Conservation (phyloP, 2,797 vertebrate species). For the Rachycentron canadum region DNA sequence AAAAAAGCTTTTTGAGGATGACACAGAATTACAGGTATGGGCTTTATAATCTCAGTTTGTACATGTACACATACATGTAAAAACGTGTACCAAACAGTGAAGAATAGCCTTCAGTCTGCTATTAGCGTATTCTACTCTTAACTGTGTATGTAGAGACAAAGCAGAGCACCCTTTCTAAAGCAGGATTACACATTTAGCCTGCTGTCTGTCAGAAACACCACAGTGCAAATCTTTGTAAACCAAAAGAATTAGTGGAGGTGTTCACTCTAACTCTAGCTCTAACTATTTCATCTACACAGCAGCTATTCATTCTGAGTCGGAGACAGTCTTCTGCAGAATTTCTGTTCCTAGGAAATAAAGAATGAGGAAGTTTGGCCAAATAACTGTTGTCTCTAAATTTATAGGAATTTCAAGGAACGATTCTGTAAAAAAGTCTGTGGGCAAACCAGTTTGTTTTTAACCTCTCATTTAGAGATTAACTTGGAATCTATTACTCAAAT, state of each 20-base stretch:
- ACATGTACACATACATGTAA: background rate
- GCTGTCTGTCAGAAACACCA: constrained; percentile 29
- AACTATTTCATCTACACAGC: constrained; percentile 1
- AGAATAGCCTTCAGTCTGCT: background rate
- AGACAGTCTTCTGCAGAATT: constrained; percentile 8
- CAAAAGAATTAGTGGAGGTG: constrained; percentile 17
- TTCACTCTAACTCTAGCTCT: background rate
- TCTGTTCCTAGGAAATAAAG: constrained; percentile 46
- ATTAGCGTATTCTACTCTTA: background rate
- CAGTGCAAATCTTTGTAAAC: constrained; percentile 22
- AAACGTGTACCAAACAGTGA: constrained; percentile 11
- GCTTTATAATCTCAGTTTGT: background rate
- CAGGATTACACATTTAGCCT: constrained; percentile 22
- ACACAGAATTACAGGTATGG: constrained; percentile 15
- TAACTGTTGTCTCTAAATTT: constrained; percentile 32
- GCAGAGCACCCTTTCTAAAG: constrained; percentile 3
- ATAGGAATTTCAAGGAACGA: constrained; percentile 53
- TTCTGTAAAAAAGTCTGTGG: constrained; percentile 1
- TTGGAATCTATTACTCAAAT: constrained; percentile 36
- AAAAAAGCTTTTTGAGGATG: background rate
- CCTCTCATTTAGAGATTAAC: constrained; percentile 66
- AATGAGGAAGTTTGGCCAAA: constrained; percentile 27
- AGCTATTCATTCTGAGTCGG: constrained; percentile 26
- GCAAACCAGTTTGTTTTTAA: constrained; percentile 36
- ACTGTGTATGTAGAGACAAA: constrained; percentile 10